Conservation (phyloP, 1,140 invertebrate genomes). For the Bombus confusus region DNA sequence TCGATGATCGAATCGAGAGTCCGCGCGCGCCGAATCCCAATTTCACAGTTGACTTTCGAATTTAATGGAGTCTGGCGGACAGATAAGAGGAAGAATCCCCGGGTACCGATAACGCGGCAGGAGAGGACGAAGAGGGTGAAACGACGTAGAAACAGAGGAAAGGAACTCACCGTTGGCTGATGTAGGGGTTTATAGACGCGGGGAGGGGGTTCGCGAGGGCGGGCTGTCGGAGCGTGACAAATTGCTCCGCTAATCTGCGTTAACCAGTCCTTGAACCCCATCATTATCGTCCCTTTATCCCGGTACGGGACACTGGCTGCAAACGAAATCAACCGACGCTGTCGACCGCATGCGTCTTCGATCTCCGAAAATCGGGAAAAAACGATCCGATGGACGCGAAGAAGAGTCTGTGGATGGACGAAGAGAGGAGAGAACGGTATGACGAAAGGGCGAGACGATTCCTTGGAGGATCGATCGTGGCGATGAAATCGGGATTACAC, state of each 20-base stretch:
- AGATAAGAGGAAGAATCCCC: conserved; percentile 55
- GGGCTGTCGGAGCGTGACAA: conserved; percentile 79
- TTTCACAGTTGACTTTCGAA: conserved; percentile 71
- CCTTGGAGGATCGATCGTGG: conserved; percentile 66
- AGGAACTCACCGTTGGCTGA: conserved; percentile 2
- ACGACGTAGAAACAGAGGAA: conserved; percentile 48
- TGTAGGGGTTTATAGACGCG: conserved; percentile 23
- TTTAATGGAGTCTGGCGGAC: conserved; percentile 67
- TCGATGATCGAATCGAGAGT: conserved; percentile 46
- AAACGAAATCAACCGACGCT: conserved; percentile 52
- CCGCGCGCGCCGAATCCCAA: conserved; percentile 46
- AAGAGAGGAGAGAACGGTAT: neutral
- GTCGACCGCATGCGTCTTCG: neutral
- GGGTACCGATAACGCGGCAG: conserved; percentile 47
- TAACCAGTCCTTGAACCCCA: conserved; percentile 78
- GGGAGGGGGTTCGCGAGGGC: conserved; percentile 52
- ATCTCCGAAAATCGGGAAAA: neutral
- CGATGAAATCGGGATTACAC: conserved; percentile 76
- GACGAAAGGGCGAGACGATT: neutral
- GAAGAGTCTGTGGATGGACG: too few species aligned
- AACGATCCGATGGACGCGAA: neutral
- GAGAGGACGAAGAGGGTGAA: conserved; percentile 52
- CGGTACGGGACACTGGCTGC: conserved; percentile 68
- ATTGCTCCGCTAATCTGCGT: conserved; percentile 80
- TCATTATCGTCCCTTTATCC: conserved; percentile 74